Evolutionary conservation across 2,888 invertebrate species (phyloP).

Genomic region (Pasiphila rectangulata): DNA sequence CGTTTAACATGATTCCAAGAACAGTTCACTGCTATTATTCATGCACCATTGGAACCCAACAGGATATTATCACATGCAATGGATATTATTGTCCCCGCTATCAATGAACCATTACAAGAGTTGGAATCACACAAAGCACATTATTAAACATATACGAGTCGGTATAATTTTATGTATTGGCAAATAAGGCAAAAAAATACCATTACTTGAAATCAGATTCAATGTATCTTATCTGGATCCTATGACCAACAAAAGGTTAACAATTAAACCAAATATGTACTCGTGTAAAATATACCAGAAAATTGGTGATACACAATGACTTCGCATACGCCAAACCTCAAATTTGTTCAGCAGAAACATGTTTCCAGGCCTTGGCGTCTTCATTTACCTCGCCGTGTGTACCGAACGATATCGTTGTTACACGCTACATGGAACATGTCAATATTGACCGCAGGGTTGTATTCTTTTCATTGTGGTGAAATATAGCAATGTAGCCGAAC

Average conservation of each 20-base stretch:
- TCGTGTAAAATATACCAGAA: background rate
- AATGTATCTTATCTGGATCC: too few relatives aligned
- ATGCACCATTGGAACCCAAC: conserved; percentile 6
- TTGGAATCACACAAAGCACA: background rate
- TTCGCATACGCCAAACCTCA: conserved; percentile 17
- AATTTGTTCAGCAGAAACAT: conserved; percentile 24
- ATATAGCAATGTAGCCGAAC: conserved; percentile 34
- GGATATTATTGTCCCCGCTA: background rate
- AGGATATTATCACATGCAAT: conserved; percentile 9
- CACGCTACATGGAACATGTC: conserved; percentile 42
- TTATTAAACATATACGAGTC: too few relatives aligned
- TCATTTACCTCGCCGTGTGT: conserved; percentile 36
- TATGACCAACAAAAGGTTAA: too few relatives aligned
- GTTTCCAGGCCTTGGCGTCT: conserved; percentile 30
- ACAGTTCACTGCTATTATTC: conserved; percentile 12
- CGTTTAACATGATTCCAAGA: conserved; percentile 26
- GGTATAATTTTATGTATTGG: too few relatives aligned
- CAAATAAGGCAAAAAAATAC: too few relatives aligned
- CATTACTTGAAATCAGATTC: too few relatives aligned
- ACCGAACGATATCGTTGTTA: conserved; percentile 40
- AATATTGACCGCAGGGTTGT: conserved; percentile 46
- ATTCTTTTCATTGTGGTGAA: conserved; percentile 49
- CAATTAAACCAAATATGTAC: background rate
- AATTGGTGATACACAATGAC: background rate
- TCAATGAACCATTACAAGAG: background rate